Base-by-base conservation (phyloP, 2,797 vertebrate genomes). In the Myripristis murdjan region DNA sequence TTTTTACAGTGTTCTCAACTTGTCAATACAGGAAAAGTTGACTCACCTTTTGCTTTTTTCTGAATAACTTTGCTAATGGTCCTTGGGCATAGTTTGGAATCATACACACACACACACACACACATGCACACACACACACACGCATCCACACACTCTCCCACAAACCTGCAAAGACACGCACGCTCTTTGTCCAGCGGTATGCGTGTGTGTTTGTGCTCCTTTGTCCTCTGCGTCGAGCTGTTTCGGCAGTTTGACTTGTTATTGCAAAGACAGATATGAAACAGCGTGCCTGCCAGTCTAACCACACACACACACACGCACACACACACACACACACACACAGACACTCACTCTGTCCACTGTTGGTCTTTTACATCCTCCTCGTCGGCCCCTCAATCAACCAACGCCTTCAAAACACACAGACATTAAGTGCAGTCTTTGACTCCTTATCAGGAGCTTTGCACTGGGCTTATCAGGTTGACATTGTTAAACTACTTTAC, bases 401-500 rank as follows among this genome's bases (percentile, higher is more conserved):
- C 77, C 82, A 54, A 89, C 91, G 82, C 91, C 91, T 90, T 92
- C 35, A 89, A 86, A 87, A 89, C 84, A 91, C 90, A 93, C 87
- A 91, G 75, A 91, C 85, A 89, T 91, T 91, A 91, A 93, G 89
- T 86, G 92, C 87, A 82, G 88, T 85, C 89, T 90, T 91, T 89
- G 85, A 90, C 78, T 91, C 77, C 89, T 92, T 93, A 93, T 93
- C 92, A 84, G 88, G 47, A 68, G 79, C 90, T 92, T 93, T 93
- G 92, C 89, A 82, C 87, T 92, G 81, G 79, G 88, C 91, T 93
- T 93, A 93, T 93, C 92, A 80, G 80, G 82, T 73, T 90, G 91
- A 93, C 91, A 92, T 92, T 93, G 92, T 92, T 92, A 92, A 91
- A 93, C 91, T 93, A 92, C 92, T 93, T 91, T 92, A 93, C 91